Evolutionary conservation across 2,113 vertebrate species (phyloP).

Genomic region (Antechinus stuartii): DNA sequence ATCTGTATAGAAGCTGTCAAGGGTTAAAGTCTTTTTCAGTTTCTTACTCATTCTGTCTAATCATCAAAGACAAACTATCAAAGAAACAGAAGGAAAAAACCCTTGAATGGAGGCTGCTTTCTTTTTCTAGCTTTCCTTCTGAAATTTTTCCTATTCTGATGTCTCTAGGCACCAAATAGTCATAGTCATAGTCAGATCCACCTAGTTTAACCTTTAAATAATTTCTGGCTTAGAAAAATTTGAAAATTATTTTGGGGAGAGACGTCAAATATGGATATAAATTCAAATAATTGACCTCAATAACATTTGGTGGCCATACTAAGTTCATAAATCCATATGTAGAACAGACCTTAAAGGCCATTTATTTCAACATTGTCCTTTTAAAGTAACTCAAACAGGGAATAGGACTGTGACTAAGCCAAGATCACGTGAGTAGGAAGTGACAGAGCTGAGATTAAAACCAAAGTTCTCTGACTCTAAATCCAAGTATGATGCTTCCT

Average conservation of each 20-base stretch:
- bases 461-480: not conserved
- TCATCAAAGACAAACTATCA: too few relatives aligned
- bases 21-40: too few relatives aligned
- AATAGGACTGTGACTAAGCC: not conserved
- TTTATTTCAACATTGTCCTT: not conserved
- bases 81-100: too few relatives aligned
- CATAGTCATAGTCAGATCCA: not conserved
- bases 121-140: slow-evolving; percentile 46
- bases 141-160: slow-evolving; percentile 37
- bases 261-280: not conserved
- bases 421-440: not conserved
- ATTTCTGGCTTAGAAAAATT: not conserved
- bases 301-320: not conserved
- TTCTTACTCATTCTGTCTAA: too few relatives aligned
- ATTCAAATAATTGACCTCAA: not conserved
- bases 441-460: not conserved
- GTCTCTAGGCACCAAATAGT: not conserved
- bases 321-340: not conserved
- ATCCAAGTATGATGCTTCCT: not conserved
- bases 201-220: not conserved
- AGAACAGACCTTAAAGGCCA: not conserved
- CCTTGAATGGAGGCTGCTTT: too few relatives aligned
- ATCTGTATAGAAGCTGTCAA: too few relatives aligned
- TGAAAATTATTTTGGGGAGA: not conserved
- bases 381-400: not conserved